phyloP scores from a whole-genome alignment of 2,113 vertebrate genomes.

The Cyprinodon tularosa region DNA sequence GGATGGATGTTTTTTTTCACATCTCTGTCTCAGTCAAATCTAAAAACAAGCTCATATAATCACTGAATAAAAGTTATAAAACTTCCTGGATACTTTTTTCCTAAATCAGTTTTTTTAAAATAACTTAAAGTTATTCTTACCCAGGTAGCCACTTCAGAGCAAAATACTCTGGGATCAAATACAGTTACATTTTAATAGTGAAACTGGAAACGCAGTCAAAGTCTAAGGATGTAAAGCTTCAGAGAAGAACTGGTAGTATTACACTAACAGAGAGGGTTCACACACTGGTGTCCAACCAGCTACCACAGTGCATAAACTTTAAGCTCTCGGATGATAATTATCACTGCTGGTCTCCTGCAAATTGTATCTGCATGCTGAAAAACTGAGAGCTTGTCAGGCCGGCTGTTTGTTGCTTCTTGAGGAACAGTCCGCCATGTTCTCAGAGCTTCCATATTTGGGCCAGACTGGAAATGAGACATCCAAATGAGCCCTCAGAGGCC shows the following conservation, averaged over 20 bases:
- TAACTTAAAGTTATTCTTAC: not conserved
- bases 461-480: not conserved
- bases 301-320: not conserved
- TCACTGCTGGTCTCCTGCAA: not conserved
- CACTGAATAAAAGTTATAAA: too few species aligned
- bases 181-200: not conserved
- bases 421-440: not conserved
- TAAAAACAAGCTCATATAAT: not conserved
- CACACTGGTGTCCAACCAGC: not conserved
- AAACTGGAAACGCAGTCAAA: not conserved
- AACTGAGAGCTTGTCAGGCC: not conserved
- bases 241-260: not conserved
- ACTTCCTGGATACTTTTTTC: not conserved
- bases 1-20: not conserved
- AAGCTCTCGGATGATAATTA: not conserved
- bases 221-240: not conserved
- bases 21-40: not conserved
- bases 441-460: too few species aligned
- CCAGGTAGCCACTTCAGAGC: too few species aligned
- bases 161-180: not conserved
- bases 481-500: constrained; percentile 1
- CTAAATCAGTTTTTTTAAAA: not conserved
- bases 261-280: not conserved
- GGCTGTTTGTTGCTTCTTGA: not conserved
- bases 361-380: not conserved